Base-by-base conservation (phyloP, 2,888 invertebrate genomes). In the Ornithoptera priamus region DNA sequence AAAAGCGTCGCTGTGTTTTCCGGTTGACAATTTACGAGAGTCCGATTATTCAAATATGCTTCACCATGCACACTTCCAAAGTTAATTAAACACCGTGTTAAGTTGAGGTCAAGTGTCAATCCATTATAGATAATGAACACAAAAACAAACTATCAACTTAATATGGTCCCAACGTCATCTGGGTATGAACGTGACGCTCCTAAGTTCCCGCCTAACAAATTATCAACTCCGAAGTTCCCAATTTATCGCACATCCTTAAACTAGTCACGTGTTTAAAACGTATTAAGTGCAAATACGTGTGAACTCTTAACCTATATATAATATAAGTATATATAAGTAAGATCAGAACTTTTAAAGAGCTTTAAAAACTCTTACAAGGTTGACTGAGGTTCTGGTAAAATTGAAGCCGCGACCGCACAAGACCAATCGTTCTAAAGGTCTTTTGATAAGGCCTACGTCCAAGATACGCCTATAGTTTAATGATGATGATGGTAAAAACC, bases 181-280 rank as follows among this genome's bases (percentile, higher is more conserved):
- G 20, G 57, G 20, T 57, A 57, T 50, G 10, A 57, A 57, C 20
- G 57, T 20, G n/a, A 57, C 57, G 65, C 30, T 39, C 17, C 30
- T 8, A 65, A 65, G 57, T 65, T 56, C 57, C 39, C 65, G 18
- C 56, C 53, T 20, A 57, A 65, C 65, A 65, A 65, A 57, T 65
- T 65, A 57, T 57, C 39, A 65, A 65, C 65, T 65, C 39, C 65
- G 56, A 57, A 65, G 57, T 36, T 65, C 39, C 57, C 56, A 65
- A 65, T 63, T 65, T 65, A 39, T 39, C 36, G 65, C 22, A 42
- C 57, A 57, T 57, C 65, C 20, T 15, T 20, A 65, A 57, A 65
- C 65, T 18, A 39, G 65, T 65, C 65, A 65, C 65, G 57, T 65
- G 20, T 57, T 65, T 65, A 65, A 65, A 65, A 65, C 65, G 57